Conservation (phyloP, 2,797 vertebrate genomes). For the Oreortyx pictus region DNA sequence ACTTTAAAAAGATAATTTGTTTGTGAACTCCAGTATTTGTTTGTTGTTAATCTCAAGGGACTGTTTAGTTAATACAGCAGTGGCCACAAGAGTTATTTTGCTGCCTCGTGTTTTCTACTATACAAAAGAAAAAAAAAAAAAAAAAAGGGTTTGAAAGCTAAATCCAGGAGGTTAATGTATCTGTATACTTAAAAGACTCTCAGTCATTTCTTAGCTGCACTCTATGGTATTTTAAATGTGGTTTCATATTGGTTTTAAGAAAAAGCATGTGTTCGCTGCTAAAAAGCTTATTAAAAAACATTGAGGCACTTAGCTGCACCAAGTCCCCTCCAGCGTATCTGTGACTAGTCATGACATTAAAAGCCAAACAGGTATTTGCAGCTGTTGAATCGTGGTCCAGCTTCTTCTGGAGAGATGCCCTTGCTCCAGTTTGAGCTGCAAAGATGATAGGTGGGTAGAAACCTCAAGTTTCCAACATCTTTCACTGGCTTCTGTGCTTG, state of each 20-base stretch:
- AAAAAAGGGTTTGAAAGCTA: conserved; percentile 1
- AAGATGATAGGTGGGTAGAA: background rate
- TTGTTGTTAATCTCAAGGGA: conserved; percentile 65
- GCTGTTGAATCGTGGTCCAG: background rate
- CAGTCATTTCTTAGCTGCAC: background rate
- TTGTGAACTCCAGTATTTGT: conserved; percentile 64
- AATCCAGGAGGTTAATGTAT: conserved; percentile 48
- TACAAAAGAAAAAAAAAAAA: background rate
- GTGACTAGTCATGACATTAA: conserved; percentile 36
- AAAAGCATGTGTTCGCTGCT: conserved; percentile 54
- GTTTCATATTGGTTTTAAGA: conserved; percentile 55
- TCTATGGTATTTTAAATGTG: conserved; percentile 49
- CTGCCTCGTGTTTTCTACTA: conserved; percentile 31
- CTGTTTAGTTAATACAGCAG: conserved; percentile 51
- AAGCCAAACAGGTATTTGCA: conserved; percentile 59
- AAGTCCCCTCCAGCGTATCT: conserved; percentile 58
- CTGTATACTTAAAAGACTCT: conserved; percentile 30
- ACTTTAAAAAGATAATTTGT: conserved; percentile 71
- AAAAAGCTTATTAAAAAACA: conserved; percentile 68
- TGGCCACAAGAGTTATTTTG: conserved; percentile 48
- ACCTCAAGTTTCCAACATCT: background rate
- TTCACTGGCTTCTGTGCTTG: background rate
- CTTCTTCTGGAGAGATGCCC: background rate
- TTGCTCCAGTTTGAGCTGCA: background rate
- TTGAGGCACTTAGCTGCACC: conserved; percentile 25